Evolutionary conservation across 2,888 invertebrate genomes (phyloP), one percentile per base, ranked within the genome.

Genomic region (Epirrhoe tristata): DNA sequence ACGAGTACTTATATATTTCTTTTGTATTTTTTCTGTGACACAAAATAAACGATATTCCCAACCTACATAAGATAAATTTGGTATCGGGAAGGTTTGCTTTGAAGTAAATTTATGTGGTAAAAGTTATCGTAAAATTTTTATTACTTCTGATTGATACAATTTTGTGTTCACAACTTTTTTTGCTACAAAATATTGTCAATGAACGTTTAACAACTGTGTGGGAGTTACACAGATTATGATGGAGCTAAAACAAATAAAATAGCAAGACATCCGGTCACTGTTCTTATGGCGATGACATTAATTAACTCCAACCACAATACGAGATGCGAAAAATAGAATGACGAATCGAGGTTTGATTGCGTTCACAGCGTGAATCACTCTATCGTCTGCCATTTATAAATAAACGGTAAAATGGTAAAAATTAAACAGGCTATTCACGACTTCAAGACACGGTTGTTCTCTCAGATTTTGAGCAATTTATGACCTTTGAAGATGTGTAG

Each of bases 301-400:
- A 48, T 48, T 48, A 14, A 16, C 48, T 46, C 16, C 16, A 48
- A 48, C 48, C 16, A 48, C 48, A 48, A 48, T 48, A 14, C 48
- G 48, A 10, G 55, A 55, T 16, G 36, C 36, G 36, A 12, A 36
- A 55, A 55, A 16, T 55, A 17, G 39, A 55, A 39, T 55, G 16
- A 55, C 55, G 36, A 17, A 53, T 14, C 48, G 48, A 48, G 48
- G 7, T 48, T 48, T 48, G 14, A 48, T 48, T 48, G 48, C 14
- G 48, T 48, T 16, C 48, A 48, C n/a, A n/a, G 46, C 16, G 48
- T 48, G 48, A 48, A 48, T 48, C 14, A 48, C 7, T 48, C 14
- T 48, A 48, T 48, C 16, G 48, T 48, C 16, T 48, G 14, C 48
- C 48, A 48, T 48, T 48, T 16, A 48, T 48, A 48, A 48, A 48